Conservation (phyloP, 2,888 invertebrate genomes). For the Agrilus cyanescens region DNA sequence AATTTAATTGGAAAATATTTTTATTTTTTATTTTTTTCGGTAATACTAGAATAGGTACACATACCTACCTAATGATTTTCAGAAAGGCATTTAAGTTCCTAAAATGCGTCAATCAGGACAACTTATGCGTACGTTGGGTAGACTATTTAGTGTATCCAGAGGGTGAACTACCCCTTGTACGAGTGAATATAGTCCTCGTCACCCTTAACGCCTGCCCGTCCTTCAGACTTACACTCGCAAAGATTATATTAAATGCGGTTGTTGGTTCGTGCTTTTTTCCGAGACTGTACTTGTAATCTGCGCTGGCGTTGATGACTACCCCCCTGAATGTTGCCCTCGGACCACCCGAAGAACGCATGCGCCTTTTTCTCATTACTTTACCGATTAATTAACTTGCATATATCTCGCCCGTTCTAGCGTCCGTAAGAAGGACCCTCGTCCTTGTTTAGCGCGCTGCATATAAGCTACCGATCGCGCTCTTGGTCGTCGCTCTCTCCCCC, state of each 20-base stretch:
- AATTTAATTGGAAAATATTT: no score
- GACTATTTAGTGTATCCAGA: slow-evolving; percentile 7
- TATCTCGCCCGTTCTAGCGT: slow-evolving; percentile 36
- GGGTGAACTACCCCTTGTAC: slow-evolving; percentile 10
- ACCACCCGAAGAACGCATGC: slow-evolving; percentile 30
- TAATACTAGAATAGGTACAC: no score
- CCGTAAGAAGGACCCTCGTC: slow-evolving; percentile 28
- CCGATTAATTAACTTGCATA: slow-evolving; percentile 42
- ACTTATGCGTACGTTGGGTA: slow-evolving; percentile 13
- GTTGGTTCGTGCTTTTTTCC: slow-evolving; percentile 32
- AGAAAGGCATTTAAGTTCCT: slow-evolving; percentile 17
- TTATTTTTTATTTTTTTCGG: no score
- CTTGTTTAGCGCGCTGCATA: slow-evolving; percentile 17
- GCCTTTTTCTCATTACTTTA: slow-evolving; percentile 38
- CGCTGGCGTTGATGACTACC: slow-evolving; percentile 52
- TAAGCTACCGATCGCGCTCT: not conserved
- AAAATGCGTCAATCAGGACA: slow-evolving; percentile 20
- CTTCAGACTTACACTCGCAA: slow-evolving; percentile 10
- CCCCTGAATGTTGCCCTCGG: slow-evolving; percentile 32
- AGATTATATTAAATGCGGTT: slow-evolving; percentile 22
- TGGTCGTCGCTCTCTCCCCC: slow-evolving; percentile 17
- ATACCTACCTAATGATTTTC: not conserved
- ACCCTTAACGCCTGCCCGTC: slow-evolving; percentile 8
- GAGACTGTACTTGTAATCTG: slow-evolving; percentile 43
- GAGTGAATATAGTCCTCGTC: not conserved